Conservation (phyloP, 2,888 invertebrate species). For the Meganola albula region DNA sequence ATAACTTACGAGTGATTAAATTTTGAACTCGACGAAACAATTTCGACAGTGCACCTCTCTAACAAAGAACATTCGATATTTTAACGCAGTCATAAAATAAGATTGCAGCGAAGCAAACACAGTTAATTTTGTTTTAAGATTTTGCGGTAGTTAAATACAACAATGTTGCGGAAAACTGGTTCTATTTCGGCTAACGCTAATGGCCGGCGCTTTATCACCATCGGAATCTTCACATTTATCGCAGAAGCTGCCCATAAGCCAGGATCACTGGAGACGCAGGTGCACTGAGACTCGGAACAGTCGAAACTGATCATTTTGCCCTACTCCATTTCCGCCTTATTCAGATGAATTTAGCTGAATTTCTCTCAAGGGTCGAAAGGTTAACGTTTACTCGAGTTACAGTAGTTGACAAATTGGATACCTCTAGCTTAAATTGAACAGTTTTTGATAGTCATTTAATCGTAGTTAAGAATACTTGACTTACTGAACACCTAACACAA, state of each 20-base stretch:
- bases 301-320: constrained; percentile 46
- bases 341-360: constrained; percentile 33
- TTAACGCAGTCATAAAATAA: constrained; percentile 15
- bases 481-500: too few species aligned
- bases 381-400: constrained; percentile 30
- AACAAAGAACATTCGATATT: constrained; percentile 19
- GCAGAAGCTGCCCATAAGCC: constrained; percentile 45
- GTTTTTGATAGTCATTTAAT: constrained; percentile 8
- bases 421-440: constrained; percentile 14
- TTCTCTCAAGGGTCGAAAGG: constrained; percentile 27
- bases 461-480: too few species aligned
- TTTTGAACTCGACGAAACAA: constrained; percentile 19
- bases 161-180: constrained; percentile 29
- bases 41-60: constrained; percentile 15
- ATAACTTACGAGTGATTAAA: constrained; percentile 31
- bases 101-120: constrained; percentile 9
- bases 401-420: constrained; percentile 27
- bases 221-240: constrained; percentile 45
- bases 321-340: constrained; percentile 32
- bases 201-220: constrained; percentile 54
- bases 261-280: constrained; percentile 53
- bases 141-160: not conserved
- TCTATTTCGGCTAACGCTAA: constrained; percentile 45
- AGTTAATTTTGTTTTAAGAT: not conserved
- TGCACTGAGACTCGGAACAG: constrained; percentile 39